Percentiles rank a stretch among this genome's conserved stretches.
These are phyloP conservation scores for Polyommatus icarus DNA, from an alignment of 2,888 invertebrate genomes.

Conservation along the genomic window DNA sequence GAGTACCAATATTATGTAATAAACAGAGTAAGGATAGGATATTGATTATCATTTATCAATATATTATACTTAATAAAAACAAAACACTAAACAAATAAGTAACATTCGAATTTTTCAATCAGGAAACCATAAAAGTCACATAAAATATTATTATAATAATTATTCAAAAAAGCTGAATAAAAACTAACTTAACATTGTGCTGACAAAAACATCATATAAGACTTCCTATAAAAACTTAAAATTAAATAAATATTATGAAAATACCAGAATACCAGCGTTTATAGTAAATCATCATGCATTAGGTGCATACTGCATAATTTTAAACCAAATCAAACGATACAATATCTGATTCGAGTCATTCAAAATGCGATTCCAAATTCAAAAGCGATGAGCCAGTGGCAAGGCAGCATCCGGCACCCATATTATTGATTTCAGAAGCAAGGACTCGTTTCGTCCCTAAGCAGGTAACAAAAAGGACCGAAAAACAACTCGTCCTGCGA, in stretches of 20 bases:
- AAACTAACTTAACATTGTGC: not conserved
- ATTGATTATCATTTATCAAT: not conserved
- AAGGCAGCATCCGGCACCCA: slow-evolving; percentile 8
- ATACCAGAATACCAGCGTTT: not conserved
- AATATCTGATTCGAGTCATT: not conserved
- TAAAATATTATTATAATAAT: not conserved
- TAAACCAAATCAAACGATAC: not conserved
- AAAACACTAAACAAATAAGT: not conserved
- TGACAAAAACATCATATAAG: not conserved
- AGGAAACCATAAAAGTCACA: slow-evolving; percentile 2
- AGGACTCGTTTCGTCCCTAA: slow-evolving; percentile 52
- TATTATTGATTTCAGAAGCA: slow-evolving; percentile 32
- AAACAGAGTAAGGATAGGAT: not conserved
- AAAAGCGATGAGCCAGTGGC: slow-evolving; percentile 37
- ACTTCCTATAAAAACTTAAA: not conserved
- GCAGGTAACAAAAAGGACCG: slow-evolving; percentile 71
- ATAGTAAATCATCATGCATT: not conserved
- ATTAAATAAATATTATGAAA: not conserved
- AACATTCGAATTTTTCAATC: not conserved
- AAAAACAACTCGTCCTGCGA: slow-evolving; percentile 56
- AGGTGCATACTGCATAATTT: not conserved
- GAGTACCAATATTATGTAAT: too few species aligned
- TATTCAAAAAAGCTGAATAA: not conserved
- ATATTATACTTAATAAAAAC: not conserved
- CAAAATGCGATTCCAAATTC: slow-evolving; percentile 36